A percentile compares a stretch with the other conserved stretches of the same genome.
phyloP scores from a whole-genome alignment of 2,113 vertebrate species.

The Notarius quadriscutis region DNA sequence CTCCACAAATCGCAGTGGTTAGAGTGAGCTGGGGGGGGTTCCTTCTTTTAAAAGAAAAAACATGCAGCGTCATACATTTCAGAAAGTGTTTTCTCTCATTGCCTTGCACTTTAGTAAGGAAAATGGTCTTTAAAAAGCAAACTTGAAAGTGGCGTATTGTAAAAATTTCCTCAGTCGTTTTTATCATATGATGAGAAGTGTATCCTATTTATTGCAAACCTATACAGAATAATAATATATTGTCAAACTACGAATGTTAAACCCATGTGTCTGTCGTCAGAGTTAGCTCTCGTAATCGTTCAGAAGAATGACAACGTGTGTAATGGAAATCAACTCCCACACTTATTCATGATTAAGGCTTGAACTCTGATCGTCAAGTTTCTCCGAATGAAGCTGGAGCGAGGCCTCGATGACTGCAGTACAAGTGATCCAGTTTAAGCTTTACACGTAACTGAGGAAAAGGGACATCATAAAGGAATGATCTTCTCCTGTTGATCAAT shows the following conservation, averaged over 20 bases:
- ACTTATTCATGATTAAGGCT: constrained; percentile 4
- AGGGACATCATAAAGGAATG: neutral
- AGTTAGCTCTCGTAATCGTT: constrained; percentile 17
- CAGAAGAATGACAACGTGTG: neutral
- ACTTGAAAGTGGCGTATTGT: constrained; percentile 51
- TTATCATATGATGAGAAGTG: constrained; percentile 30
- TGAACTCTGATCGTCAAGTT: constrained; percentile 19
- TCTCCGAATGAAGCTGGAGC: constrained; percentile 1
- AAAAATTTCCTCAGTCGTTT: constrained; percentile 34
- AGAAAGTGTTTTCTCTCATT: constrained; percentile 68
- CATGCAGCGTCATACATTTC: constrained; percentile 67
- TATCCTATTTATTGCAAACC: constrained; percentile 65
- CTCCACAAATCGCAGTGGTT: constrained; percentile 56
- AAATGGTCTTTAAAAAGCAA: constrained; percentile 60
- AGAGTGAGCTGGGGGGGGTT: constrained; percentile 50
- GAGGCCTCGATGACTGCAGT: constrained; percentile 7
- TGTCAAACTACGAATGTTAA: constrained; percentile 60
- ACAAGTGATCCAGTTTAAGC: constrained; percentile 8
- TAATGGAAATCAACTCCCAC: neutral
- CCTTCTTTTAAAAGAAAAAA: constrained; percentile 16
- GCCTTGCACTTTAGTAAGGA: constrained; percentile 76
- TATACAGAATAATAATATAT: constrained; percentile 64
- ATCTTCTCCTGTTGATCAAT: neutral
- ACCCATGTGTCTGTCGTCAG: constrained; percentile 51
- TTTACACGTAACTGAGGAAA: neutral